Base-by-base conservation (phyloP, 2,888 invertebrate genomes). In the Lithophane socia region DNA sequence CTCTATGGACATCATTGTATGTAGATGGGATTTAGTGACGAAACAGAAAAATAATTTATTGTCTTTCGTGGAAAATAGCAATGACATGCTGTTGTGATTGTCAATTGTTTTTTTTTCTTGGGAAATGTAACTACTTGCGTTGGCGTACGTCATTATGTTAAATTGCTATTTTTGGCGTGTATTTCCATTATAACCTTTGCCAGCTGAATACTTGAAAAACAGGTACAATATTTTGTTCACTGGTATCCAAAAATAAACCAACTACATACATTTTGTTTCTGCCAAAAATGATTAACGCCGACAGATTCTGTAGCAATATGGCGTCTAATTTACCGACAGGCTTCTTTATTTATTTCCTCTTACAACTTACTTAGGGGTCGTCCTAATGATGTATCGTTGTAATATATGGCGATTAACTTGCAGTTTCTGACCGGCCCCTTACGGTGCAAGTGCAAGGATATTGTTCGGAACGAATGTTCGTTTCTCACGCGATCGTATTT, bases 321-420 rank as follows among this genome's bases (percentile, higher is more conserved):
- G 86, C 84, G 82, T 80, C 83, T 87, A 89, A 90, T 88, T 90
- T 89, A 87, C 86, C 79, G 76, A 82, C 84, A 80, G 81, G 80
- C 85, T 87, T 77, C 86, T 88, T 89, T 90, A 91, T 92, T 93
- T 91, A 92, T 91, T 88, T 84, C 84, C 85, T 88, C 88, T 89
- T 86, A 87, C 90, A 89, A 87, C 90, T 88, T 88, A 89, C 87
- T 90, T 86, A 88, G 86, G 90, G 89, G 89, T 76, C 83, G 81
- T 87, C 87, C 90, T 89, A 88, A 89, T 94, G 95, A 95, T 94
- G 91, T 92, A 95, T 93, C 78, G 90, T 29, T 52, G 91, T 93
- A 92, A 94, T 94, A 92, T 92, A 92, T 85, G 89, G 90, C 92
- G 93, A 95, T 96, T 95, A 95, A 95, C 95, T 95, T 95, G 95